Conservation (phyloP, 2,797 vertebrate species). For the Onychomys torridus region DNA sequence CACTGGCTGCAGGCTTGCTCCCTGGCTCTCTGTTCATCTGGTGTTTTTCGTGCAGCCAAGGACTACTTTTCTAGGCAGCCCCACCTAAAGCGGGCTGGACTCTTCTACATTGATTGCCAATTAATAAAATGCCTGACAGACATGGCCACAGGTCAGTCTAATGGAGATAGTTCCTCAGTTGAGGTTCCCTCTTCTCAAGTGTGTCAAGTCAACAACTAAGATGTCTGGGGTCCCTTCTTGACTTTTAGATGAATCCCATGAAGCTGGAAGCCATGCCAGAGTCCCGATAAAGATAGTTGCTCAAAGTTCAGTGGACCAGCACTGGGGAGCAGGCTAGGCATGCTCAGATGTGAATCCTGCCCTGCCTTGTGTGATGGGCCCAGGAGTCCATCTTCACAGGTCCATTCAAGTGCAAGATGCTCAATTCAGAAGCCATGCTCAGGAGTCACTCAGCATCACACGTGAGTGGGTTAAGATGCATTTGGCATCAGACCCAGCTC, state of each 20-base stretch:
- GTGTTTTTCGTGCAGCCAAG: too few species aligned
- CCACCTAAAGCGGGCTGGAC: too few species aligned
- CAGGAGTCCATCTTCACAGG: not conserved
- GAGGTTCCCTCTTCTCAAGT: not conserved
- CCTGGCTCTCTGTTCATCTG: not conserved
- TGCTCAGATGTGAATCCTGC: fast-evolving
- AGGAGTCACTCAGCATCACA: not conserved
- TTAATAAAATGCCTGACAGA: not conserved
- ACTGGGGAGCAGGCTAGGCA: not conserved
- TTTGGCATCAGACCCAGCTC: not conserved
- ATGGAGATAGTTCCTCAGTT: too few species aligned
- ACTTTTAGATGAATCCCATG: fast-evolving
- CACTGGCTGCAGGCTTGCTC: not conserved
- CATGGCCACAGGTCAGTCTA: too few species aligned
- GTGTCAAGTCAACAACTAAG: not conserved
- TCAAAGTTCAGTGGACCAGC: not conserved
- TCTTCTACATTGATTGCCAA: not conserved
- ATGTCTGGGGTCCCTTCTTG: not conserved
- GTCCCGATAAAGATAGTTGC: not conserved
- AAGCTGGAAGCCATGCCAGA: fast-evolving
- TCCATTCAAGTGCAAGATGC: not conserved
- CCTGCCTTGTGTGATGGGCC: not conserved
- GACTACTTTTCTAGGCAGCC: not conserved
- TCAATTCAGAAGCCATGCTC: not conserved
- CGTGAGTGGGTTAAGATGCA: not conserved